phyloP scores from a whole-genome alignment of 2,113 vertebrate genomes.

The Nannobrachium achirus region DNA sequence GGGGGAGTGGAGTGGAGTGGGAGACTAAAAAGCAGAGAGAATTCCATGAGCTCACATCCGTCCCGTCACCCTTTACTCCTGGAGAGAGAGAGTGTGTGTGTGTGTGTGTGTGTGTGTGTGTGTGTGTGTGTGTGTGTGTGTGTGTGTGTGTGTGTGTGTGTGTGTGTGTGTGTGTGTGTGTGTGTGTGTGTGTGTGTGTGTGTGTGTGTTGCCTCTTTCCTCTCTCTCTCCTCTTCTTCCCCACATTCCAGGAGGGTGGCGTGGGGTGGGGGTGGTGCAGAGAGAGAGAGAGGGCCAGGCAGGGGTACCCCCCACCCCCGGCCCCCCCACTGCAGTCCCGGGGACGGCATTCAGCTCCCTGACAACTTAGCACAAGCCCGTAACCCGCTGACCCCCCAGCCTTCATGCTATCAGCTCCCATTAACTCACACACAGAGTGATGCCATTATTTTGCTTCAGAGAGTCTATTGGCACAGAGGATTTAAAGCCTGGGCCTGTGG shows the following conservation, averaged over 20 bases:
- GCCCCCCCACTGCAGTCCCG: conserved; percentile 63
- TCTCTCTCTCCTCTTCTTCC: conserved; percentile 34
- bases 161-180: not conserved
- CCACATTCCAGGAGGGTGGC: conserved; percentile 51
- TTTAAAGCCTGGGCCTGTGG: conserved; percentile 81
- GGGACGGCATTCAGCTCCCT: conserved; percentile 88
- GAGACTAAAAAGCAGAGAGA: conserved; percentile 2
- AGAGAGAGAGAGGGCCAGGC: conserved; percentile 5
- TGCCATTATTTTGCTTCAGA: conserved; percentile 91
- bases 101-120: not conserved
- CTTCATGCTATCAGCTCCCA: conserved; percentile 88
- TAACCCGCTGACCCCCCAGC: conserved; percentile 84
- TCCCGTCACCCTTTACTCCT: conserved; percentile 38
- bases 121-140: not conserved
- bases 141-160: not conserved
- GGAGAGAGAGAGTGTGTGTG: conserved; percentile 28
- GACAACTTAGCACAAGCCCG: conserved; percentile 83
- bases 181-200: not conserved
- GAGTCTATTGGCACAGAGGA: conserved; percentile 81
- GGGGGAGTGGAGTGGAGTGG: conserved; percentile 10
- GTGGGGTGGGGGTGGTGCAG: conserved; percentile 24
- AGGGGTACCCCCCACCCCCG: conserved; percentile 63
- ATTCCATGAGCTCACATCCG: conserved; percentile 63
- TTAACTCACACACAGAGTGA: conserved; percentile 86
- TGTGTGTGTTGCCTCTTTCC: not conserved